A percentile compares a stretch with the other conserved stretches of the same genome.
phyloP scores from a whole-genome alignment of 2,113 vertebrate genomes.

The Arvicanthis niloticus region DNA sequence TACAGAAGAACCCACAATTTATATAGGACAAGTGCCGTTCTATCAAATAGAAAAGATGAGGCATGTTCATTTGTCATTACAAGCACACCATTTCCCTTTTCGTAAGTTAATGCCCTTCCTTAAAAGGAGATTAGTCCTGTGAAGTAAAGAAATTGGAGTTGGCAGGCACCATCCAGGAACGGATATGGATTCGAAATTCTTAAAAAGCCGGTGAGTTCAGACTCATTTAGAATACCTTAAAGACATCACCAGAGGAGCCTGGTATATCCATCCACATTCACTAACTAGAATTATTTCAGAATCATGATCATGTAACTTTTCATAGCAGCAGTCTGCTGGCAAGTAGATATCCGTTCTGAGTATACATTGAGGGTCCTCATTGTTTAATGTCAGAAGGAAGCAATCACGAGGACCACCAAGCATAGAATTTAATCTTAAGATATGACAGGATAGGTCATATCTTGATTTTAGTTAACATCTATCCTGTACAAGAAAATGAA shows the following conservation, averaged over 20 bases:
- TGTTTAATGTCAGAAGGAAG: slow-evolving; percentile 53
- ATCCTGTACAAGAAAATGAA: slow-evolving; percentile 57
- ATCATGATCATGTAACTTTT: slow-evolving; percentile 44
- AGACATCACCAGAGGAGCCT: slow-evolving; percentile 18
- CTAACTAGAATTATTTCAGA: slow-evolving; percentile 52
- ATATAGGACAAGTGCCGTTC: slow-evolving; percentile 71
- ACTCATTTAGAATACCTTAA: slow-evolving; percentile 53
- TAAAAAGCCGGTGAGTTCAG: slow-evolving; percentile 62
- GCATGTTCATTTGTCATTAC: slow-evolving; percentile 77
- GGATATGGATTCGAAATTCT: slow-evolving; percentile 56
- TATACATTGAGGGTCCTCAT: background rate
- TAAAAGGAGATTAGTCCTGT: slow-evolving; percentile 75
- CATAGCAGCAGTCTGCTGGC: background rate
- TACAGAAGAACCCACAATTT: slow-evolving; percentile 77
- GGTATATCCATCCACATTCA: slow-evolving; percentile 10
- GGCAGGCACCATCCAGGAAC: slow-evolving; percentile 61
- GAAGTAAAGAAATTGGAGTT: slow-evolving; percentile 73
- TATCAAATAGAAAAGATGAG: slow-evolving; percentile 73
- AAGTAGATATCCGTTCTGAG: slow-evolving; percentile 20
- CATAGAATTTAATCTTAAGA: slow-evolving; percentile 54
- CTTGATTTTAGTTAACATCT: slow-evolving; percentile 67
- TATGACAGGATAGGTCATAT: slow-evolving; percentile 52
- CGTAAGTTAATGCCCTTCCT: slow-evolving; percentile 75
- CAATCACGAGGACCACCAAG: background rate
- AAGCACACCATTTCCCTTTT: slow-evolving; percentile 76